These are phyloP conservation scores for Aldabrachelys gigantea DNA, from an alignment of 2,113 vertebrate species.

Conservation along the genomic window DNA sequence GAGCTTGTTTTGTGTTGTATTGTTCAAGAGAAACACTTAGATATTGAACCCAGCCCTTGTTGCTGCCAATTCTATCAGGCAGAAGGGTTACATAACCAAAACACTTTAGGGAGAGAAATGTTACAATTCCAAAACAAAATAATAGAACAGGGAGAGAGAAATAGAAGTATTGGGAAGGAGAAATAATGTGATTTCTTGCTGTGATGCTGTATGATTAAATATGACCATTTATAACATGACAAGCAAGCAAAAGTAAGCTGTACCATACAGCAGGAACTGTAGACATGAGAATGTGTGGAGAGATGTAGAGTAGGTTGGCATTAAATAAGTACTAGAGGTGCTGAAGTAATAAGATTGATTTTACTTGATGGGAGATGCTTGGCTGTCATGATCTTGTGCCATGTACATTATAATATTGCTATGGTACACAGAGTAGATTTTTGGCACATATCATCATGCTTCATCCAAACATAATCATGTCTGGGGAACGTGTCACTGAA, in stretches of 20 bases:
- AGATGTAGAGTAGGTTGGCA: accelerated
- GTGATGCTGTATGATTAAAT: too few relatives aligned
- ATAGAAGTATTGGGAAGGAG: background rate
- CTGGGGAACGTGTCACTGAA: background rate
- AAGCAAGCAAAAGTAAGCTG: background rate
- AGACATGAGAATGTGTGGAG: background rate
- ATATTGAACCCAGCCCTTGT: too few relatives aligned
- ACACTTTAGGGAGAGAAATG: background rate
- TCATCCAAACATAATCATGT: background rate
- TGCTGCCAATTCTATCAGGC: too few relatives aligned
- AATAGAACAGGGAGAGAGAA: accelerated
- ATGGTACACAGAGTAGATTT: background rate
- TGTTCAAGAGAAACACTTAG: too few relatives aligned
- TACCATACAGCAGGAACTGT: background rate
- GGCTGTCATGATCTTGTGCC: background rate
- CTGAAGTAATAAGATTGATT: background rate
- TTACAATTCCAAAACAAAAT: background rate
- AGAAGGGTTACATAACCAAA: background rate
- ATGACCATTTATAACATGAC: background rate
- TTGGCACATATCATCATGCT: background rate
- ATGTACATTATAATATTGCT: background rate
- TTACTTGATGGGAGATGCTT: background rate
- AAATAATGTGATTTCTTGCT: background rate
- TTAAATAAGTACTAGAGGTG: accelerated
- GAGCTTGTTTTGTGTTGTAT: too few relatives aligned